Conservation (phyloP, 2,797 vertebrate species). For the Lindbergichthys nudifrons region DNA sequence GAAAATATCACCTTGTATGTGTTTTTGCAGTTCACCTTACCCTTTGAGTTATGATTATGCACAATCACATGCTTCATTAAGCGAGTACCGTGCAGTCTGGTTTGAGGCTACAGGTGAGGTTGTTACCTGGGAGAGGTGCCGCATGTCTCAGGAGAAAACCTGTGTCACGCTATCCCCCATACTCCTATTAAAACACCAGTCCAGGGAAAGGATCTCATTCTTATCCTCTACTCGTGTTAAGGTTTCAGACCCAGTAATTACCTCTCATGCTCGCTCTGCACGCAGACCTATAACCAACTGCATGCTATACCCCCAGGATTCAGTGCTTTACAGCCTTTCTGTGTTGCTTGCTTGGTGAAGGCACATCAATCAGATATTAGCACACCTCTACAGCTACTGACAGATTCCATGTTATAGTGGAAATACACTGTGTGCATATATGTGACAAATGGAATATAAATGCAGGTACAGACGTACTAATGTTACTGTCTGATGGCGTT, state of each 20-base stretch:
- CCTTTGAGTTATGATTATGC: slow-evolving; percentile 45
- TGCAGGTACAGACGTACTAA: neutral
- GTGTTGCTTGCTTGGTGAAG: slow-evolving; percentile 37
- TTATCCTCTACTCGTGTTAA: slow-evolving; percentile 57
- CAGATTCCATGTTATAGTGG: neutral
- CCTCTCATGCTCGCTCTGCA: slow-evolving; percentile 44
- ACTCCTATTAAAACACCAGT: slow-evolving; percentile 79
- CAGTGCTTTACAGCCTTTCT: slow-evolving; percentile 22
- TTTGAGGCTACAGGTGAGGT: slow-evolving; percentile 62
- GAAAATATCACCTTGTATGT: slow-evolving; percentile 47
- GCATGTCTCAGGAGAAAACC: slow-evolving; percentile 62
- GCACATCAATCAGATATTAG: slow-evolving; percentile 45
- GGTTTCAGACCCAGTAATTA: slow-evolving; percentile 75
- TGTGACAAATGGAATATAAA: neutral
- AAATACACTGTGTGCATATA: neutral
- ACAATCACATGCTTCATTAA: slow-evolving; percentile 66
- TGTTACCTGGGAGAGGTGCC: slow-evolving; percentile 70
- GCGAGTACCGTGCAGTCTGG: slow-evolving; percentile 40
- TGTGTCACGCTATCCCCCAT: slow-evolving; percentile 81
- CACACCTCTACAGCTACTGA: slow-evolving; percentile 26
- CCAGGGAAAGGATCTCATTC: slow-evolving; percentile 68
- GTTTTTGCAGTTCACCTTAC: slow-evolving; percentile 44
- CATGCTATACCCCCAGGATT: slow-evolving; percentile 65
- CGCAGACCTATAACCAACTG: slow-evolving; percentile 45
- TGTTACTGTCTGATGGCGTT: neutral